phyloP scores from a whole-genome alignment of 1,140 invertebrate species.

The Drosophila orena region DNA sequence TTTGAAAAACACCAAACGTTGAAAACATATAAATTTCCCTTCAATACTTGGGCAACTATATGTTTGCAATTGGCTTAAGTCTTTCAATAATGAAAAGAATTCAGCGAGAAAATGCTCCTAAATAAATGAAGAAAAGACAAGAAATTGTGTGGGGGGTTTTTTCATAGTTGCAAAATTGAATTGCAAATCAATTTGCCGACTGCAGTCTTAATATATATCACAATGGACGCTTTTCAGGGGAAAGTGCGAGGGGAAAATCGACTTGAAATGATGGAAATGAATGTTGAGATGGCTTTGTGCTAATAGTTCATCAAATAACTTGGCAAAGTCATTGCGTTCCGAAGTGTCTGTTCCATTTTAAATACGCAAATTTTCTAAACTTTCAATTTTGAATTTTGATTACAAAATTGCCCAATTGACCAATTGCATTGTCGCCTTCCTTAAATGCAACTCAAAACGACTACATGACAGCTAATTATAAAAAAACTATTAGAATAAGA shows the following conservation, averaged over 20 bases:
- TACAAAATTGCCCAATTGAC: too few relatives aligned
- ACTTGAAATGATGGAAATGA: conserved; percentile 23
- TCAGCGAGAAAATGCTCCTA: neutral
- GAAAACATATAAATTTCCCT: too few relatives aligned
- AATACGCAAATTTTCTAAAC: too few relatives aligned
- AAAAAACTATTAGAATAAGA: too few relatives aligned
- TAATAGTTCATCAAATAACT: conserved; percentile 43
- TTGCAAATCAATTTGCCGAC: conserved; percentile 53
- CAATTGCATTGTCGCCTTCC: too few relatives aligned
- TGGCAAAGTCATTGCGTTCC: conserved; percentile 2
- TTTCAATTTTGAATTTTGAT: too few relatives aligned
- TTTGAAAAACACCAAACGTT: too few relatives aligned
- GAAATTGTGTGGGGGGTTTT: neutral
- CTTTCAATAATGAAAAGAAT: conserved; percentile 3
- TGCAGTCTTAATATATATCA: conserved; percentile 38
- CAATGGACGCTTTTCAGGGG: neutral
- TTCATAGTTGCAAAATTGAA: conserved; percentile 42
- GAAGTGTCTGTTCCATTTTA: neutral
- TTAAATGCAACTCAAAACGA: too few relatives aligned
- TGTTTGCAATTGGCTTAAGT: neutral
- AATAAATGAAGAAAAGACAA: neutral
- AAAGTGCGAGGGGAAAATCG: neutral
- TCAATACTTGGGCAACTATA: too few relatives aligned
- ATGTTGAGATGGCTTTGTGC: conserved; percentile 23
- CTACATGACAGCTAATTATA: too few relatives aligned